Percentiles rank a stretch among this genome's conserved stretches.
Evolutionary conservation across 2,797 vertebrate genomes (phyloP).

Genomic region (Myotis planiceps): DNA sequence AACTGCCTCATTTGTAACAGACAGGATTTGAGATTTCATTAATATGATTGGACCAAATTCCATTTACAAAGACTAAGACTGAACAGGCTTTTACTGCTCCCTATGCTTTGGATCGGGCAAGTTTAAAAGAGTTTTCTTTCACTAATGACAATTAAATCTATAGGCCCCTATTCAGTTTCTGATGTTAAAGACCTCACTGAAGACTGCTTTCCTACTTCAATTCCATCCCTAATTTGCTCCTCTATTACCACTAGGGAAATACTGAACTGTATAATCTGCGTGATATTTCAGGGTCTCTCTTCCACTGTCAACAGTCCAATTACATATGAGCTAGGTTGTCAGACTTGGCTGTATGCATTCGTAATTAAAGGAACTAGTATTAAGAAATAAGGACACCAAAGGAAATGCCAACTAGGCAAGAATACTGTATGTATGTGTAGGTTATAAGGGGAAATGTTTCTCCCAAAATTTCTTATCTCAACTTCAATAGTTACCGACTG

Average conservation of each 20-base stretch:
- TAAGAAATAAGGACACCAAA: conserved; percentile 80
- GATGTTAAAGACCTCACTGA: not conserved
- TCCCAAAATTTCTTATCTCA: conserved; percentile 82
- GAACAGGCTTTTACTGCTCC: not conserved
- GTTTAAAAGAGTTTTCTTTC: conserved; percentile 56
- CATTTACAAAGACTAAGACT: conserved; percentile 37
- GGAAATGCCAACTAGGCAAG: conserved; percentile 82
- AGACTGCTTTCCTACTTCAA: not conserved
- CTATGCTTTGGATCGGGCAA: conserved; percentile 16
- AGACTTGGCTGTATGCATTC: conserved; percentile 67
- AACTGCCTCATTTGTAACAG: not conserved
- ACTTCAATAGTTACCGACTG: conserved; percentile 83
- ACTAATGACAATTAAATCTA: conserved; percentile 27
- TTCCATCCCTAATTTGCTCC: not conserved
- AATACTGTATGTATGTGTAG: conserved; percentile 81
- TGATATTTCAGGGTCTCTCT: conserved; percentile 68
- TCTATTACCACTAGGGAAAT: conserved; percentile 46
- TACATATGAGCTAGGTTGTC: conserved; percentile 79
- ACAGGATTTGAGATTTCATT: conserved; percentile 42
- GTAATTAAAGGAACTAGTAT: conserved; percentile 83
- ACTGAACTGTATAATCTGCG: not conserved
- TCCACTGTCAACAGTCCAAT: conserved; percentile 76
- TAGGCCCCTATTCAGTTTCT: conserved; percentile 16
- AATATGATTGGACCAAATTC: not conserved
- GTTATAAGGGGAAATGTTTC: conserved; percentile 71